phyloP scores from a whole-genome alignment of 2,113 vertebrate species.

The Calidris pugnax region DNA sequence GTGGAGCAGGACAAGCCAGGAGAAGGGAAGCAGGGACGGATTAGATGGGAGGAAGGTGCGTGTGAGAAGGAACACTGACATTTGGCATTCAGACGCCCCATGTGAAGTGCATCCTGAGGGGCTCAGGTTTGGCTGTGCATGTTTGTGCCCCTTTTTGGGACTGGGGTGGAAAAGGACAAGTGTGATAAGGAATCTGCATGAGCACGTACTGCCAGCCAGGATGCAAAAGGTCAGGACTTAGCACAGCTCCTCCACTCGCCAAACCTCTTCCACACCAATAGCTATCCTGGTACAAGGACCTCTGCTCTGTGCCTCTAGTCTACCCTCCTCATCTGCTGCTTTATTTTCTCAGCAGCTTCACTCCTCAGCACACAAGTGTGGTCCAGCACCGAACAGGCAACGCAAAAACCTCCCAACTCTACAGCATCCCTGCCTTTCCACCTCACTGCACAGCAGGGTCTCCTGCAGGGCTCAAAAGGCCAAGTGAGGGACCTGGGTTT shows the following conservation, averaged over 20 bases:
- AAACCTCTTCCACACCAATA: neutral
- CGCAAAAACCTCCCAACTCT: neutral
- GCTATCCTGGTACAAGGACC: neutral
- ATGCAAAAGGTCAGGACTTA: neutral
- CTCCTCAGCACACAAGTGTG: neutral
- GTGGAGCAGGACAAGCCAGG: neutral
- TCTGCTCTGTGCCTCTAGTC: neutral
- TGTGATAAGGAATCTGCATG: neutral
- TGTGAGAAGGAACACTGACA: neutral
- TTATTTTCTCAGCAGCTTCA: neutral
- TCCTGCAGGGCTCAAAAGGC: neutral
- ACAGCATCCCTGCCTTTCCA: neutral
- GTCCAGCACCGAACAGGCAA: neutral
- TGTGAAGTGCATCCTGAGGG: neutral
- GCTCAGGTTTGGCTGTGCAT: neutral
- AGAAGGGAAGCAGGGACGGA: neutral
- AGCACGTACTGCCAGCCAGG: neutral
- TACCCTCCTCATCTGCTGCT: neutral
- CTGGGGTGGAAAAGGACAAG: neutral
- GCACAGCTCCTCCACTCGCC: neutral
- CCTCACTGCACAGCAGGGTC: accelerated
- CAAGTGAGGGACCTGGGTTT: neutral
- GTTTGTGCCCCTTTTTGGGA: neutral
- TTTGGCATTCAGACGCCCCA: neutral
- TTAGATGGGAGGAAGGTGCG: neutral